A percentile compares a stretch with the other conserved stretches of the same genome.
Conservation (phyloP, 1,140 invertebrate species). For the Aphis gossypii region DNA sequence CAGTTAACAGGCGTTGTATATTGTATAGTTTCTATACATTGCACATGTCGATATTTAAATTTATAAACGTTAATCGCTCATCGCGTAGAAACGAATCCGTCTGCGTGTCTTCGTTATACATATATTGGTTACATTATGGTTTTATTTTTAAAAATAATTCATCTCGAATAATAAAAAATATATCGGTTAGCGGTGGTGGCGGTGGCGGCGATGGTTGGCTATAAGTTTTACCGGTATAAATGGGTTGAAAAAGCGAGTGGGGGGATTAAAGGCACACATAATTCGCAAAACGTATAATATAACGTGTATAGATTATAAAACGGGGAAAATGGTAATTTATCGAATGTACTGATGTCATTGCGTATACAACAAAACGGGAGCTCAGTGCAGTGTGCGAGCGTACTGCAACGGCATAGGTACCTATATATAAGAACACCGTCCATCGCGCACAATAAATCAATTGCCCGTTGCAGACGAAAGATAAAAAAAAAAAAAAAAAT, state of each 20-base stretch:
- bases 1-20: too few species aligned
- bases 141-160: not conserved
- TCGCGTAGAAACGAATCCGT: not conserved
- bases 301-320: not conserved
- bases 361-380: not conserved
- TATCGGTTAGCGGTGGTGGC: not conserved
- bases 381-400: not conserved
- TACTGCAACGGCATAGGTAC: not conserved
- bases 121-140: not conserved
- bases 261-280: not conserved
- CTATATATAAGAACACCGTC: not conserved
- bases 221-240: not conserved
- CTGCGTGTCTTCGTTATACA: not conserved
- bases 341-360: slow-evolving; percentile 39
- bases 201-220: not conserved
- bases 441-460: slow-evolving; percentile 47
- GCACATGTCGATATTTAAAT: not conserved
- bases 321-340: slow-evolving; percentile 43
- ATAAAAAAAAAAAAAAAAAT: slow-evolving; percentile 6
- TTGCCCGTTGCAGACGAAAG: slow-evolving; percentile 35
- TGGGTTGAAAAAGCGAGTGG: too few species aligned
- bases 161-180: not conserved
- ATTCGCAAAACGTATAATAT: not conserved
- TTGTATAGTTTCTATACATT: not conserved
- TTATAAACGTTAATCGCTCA: not conserved